These are phyloP conservation scores for Pseudochirops corinnae DNA, from an alignment of 2,797 vertebrate genomes.

Conservation along the genomic window DNA sequence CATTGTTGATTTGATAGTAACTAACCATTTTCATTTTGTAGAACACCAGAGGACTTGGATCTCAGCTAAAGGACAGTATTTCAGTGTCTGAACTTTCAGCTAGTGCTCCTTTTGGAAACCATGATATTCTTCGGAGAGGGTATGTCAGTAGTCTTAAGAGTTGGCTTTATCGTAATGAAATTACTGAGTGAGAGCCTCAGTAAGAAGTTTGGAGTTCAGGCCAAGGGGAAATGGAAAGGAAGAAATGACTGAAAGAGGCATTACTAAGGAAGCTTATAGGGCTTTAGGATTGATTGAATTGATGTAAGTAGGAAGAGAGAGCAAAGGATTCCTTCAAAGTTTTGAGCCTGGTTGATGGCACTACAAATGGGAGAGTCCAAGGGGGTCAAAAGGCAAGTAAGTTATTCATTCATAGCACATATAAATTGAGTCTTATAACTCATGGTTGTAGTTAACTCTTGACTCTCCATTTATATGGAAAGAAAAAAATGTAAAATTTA, in stretches of 20 bases:
- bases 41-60: constrained; percentile 92
- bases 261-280: neutral
- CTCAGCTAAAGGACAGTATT: constrained; percentile 93
- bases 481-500: neutral
- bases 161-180: constrained; percentile 29
- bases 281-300: neutral
- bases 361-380: neutral
- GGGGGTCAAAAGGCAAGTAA: neutral
- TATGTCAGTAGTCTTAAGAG: constrained; percentile 69
- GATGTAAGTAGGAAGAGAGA: neutral
- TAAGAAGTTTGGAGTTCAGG: neutral
- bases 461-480: neutral
- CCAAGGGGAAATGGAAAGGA: neutral
- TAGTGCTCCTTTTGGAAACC: constrained; percentile 89
- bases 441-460: neutral
- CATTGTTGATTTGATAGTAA: neutral
- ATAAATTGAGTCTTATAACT: neutral
- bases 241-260: neutral
- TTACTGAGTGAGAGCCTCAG: neutral
- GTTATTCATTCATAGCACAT: neutral
- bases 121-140: constrained; percentile 93
- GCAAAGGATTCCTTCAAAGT: neutral
- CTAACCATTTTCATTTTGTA: constrained; percentile 73
- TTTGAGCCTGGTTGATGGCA: neutral
- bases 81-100: constrained; percentile 91